These are phyloP conservation scores for Microctonus aethiopoides DNA, from an alignment of 2,888 invertebrate species.

Conservation along the genomic window DNA sequence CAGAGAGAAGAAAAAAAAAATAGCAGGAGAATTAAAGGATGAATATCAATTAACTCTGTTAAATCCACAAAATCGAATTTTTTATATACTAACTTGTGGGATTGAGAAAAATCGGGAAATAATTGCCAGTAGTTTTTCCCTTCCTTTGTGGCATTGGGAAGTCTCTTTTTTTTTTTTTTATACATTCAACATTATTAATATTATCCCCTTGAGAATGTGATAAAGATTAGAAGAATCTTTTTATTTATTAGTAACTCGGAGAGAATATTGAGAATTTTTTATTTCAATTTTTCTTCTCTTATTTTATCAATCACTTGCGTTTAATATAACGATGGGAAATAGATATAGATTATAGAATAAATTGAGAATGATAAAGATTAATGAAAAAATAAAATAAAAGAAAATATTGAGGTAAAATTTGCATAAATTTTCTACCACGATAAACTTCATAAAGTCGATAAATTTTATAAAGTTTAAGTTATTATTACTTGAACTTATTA, in stretches of 20 bases:
- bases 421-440: constrained; percentile 7
- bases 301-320: too few relatives aligned
- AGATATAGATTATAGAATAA: too few relatives aligned
- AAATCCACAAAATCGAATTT: constrained; percentile 46
- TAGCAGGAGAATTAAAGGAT: constrained; percentile 51
- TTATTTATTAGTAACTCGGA: neutral
- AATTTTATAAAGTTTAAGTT: constrained; percentile 20
- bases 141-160: constrained; percentile 22
- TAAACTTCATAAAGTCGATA: constrained; percentile 22
- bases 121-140: constrained; percentile 42
- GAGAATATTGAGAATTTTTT: neutral
- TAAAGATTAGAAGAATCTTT: neutral
- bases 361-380: neutral
- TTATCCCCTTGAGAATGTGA: neutral
- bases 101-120: constrained; percentile 43
- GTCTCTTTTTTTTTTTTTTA: constrained; percentile 16
- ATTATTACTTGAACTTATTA: constrained; percentile 12
- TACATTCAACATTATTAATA: neutral
- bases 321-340: too few relatives aligned
- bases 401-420: neutral
- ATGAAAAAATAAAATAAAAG: neutral
- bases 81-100: constrained; percentile 38
- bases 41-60: constrained; percentile 59
- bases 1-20: constrained; percentile 44
- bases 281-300: neutral